These are phyloP conservation scores for Catamblyrhynchus diadema DNA, from an alignment of 2,797 vertebrate genomes.

Conservation along the genomic window DNA sequence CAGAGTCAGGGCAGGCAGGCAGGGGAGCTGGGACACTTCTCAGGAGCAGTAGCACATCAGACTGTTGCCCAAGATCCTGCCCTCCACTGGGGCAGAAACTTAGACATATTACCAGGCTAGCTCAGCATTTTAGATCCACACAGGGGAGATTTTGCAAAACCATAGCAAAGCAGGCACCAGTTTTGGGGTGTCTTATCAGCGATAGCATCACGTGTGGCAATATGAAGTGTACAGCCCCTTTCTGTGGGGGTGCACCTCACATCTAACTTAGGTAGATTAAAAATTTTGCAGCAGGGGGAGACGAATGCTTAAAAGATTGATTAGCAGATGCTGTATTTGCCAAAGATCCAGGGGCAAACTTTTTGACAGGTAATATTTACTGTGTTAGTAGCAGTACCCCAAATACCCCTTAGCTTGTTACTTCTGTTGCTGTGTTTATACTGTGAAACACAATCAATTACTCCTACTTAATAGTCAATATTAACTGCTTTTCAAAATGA, in stretches of 20 bases:
- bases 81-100: not conserved
- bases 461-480: not conserved
- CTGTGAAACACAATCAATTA: not conserved
- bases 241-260: not conserved
- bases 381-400: not conserved
- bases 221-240: not conserved
- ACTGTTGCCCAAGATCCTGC: not conserved
- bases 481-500: not conserved
- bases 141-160: not conserved
- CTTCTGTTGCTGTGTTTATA: not conserved
- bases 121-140: not conserved
- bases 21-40: not conserved
- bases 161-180: rapidly evolving
- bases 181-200: not conserved
- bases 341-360: not conserved
- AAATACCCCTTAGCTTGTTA: not conserved
- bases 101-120: not conserved
- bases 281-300: not conserved
- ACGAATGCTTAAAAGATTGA: not conserved
- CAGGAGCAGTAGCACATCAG: rapidly evolving
- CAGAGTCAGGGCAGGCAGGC: not conserved
- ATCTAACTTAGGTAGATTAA: not conserved
- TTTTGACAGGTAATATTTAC: not conserved
- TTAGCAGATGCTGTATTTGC: not conserved
- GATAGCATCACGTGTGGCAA: rapidly evolving